Base-by-base conservation (phyloP, 2,888 invertebrate species). In the Exocentrus adspersus region DNA sequence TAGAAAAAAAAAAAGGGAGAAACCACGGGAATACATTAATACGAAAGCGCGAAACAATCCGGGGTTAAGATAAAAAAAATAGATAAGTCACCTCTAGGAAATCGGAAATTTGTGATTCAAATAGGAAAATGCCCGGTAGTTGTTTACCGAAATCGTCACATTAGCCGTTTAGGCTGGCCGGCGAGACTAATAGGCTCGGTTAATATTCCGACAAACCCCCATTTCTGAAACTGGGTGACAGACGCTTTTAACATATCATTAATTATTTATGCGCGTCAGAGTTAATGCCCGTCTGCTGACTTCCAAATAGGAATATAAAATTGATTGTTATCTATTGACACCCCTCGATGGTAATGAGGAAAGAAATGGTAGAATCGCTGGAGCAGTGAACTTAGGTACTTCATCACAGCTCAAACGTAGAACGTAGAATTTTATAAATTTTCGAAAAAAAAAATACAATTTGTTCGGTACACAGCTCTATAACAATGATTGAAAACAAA, bases 211-310 rank as follows among this genome's bases (percentile, higher is more conserved):
- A 60, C 52, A 72, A 72, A 72, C 71, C 67, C 66, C 62, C 60
- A 65, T 71, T 69, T 71, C 65, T 67, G 71, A 72, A 73, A 74
- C 72, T 74, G 71, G 75, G 74, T 73, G 75, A 74, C 75, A 66
- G 59, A 64, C 53, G 60, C n/a, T n/a, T 66, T 74, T 76, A 73
- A 65, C 73, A 75, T 74, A 70, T 67, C 72, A 73, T 76, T 72
- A 72, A 76, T 75, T 71, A 75, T 76, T 74, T 73, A 76, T 76
- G 65, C 53, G 51, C 37, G 62, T 67, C 62, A 65, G 67, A 68
- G 60, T 69, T 64, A 69, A 68, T 65, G 68, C 59, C 54, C 41
- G 57, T 46, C 53, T 58, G 61, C 42, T 48, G 57, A 30, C 48
- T 62, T 50, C 52, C 51, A 60, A 65, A 68, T 65, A 59, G 64